A percentile compares a stretch with the other conserved stretches of the same genome.
Evolutionary conservation across 2,888 invertebrate genomes (phyloP).

Genomic region (Hofmannophila pseudospretella): DNA sequence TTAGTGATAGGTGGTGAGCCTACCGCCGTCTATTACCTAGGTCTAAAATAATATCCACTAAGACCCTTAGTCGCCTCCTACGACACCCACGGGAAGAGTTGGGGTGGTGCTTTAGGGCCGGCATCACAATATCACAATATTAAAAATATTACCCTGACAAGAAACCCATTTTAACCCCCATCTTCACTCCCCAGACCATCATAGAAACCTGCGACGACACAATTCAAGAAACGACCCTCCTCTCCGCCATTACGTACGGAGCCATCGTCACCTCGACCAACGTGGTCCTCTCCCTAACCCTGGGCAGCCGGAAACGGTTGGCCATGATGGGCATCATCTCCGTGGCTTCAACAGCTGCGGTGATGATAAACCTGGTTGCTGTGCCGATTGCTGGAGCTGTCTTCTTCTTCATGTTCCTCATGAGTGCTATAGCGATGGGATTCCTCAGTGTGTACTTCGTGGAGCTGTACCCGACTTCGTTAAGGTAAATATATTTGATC

Average conservation of each 20-base stretch:
- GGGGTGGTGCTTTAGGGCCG: too few relatives aligned
- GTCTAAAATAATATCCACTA: too few relatives aligned
- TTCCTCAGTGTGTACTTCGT: conserved; percentile 68
- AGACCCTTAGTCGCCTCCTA: too few relatives aligned
- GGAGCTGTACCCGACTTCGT: conserved; percentile 64
- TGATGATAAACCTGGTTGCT: conserved; percentile 51
- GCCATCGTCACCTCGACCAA: conserved; percentile 58
- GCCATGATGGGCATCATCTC: conserved; percentile 58
- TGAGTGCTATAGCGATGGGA: conserved; percentile 66
- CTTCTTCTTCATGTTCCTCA: conserved; percentile 65
- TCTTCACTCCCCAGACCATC: too few relatives aligned
- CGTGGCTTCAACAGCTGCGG: conserved; percentile 43
- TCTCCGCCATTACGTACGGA: conserved; percentile 66
- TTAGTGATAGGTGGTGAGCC: too few relatives aligned
- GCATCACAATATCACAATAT: too few relatives aligned
- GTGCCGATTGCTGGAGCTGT: conserved; percentile 61
- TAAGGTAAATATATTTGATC: conserved; percentile 52
- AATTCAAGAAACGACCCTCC: conserved; percentile 60
- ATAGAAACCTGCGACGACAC: conserved; percentile 61
- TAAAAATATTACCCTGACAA: too few relatives aligned
- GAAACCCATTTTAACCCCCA: too few relatives aligned
- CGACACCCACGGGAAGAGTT: too few relatives aligned
- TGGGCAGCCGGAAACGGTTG: conserved; percentile 54
- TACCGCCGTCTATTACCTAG: too few relatives aligned
- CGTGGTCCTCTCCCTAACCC: conserved; percentile 59